These are phyloP conservation scores for Ctenopoma kingsleyae DNA, from an alignment of 2,797 vertebrate genomes.

Conservation along the genomic window DNA sequence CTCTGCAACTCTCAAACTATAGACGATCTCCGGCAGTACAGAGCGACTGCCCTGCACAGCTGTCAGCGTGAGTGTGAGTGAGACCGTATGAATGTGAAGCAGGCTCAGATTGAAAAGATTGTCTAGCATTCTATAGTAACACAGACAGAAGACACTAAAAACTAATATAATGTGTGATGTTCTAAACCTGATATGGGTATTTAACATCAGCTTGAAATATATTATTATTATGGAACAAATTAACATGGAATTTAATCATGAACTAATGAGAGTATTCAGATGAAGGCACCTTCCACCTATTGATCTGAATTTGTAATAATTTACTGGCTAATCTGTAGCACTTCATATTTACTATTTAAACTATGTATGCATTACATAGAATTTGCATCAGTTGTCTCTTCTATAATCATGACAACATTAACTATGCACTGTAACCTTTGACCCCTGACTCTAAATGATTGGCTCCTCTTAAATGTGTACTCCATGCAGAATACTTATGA, in stretches of 20 bases:
- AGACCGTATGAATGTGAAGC: background rate
- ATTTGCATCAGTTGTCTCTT: background rate
- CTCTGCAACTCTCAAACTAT: conserved; percentile 15
- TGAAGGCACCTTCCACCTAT: too few relatives aligned
- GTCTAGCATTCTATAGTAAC: background rate
- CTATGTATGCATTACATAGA: background rate
- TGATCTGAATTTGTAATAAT: too few relatives aligned
- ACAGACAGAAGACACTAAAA: background rate
- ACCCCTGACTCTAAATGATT: background rate
- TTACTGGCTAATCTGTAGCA: background rate
- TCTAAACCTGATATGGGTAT: background rate
- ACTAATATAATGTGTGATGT: background rate
- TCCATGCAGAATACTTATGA: background rate
- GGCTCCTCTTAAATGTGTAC: background rate
- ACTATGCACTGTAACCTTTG: background rate
- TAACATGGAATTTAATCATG: too few relatives aligned
- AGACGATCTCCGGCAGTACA: conserved; percentile 32
- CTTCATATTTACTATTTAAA: background rate
- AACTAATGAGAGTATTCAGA: too few relatives aligned
- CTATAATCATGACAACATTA: background rate
- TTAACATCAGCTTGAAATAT: background rate
- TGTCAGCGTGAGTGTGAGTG: background rate
- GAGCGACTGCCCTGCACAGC: background rate
- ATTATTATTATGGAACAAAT: too few relatives aligned
- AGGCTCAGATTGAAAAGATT: background rate